Conservation (phyloP, 2,797 vertebrate species). For the Diglossa cyanea region DNA sequence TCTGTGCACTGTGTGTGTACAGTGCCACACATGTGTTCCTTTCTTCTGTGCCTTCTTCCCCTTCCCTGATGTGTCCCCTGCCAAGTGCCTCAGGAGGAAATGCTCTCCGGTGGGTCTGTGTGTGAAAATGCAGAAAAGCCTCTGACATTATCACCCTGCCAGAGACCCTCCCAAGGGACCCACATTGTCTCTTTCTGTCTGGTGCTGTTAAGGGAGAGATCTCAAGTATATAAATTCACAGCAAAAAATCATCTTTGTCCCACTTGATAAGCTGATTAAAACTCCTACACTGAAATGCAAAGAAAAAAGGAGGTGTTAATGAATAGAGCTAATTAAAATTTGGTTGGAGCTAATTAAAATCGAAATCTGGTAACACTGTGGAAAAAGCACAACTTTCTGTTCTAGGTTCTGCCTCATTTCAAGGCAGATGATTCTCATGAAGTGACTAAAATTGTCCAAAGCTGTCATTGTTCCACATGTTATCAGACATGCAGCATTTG, state of each 20-base stretch:
- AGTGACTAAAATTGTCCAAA: neutral
- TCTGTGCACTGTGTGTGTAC: neutral
- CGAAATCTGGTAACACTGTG: neutral
- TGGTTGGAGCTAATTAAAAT: neutral
- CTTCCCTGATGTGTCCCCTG: neutral
- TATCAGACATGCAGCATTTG: neutral
- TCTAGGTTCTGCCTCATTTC: neutral
- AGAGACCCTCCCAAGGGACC: neutral
- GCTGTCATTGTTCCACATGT: rapidly evolving
- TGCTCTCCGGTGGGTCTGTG: neutral
- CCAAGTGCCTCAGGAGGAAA: neutral
- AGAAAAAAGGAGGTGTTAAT: neutral
- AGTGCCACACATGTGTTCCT: neutral
- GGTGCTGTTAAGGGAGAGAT: neutral
- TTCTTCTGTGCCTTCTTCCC: neutral
- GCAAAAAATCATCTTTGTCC: neutral
- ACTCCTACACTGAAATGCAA: neutral
- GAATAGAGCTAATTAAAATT: neutral
- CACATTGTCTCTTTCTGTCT: neutral
- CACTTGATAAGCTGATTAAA: neutral
- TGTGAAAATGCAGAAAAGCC: neutral
- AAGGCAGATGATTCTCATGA: neutral
- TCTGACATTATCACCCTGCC: neutral
- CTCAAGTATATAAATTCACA: neutral
- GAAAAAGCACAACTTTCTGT: neutral